phyloP scores from a whole-genome alignment of 2,888 invertebrate species.

The Galerucella nymphaeae region DNA sequence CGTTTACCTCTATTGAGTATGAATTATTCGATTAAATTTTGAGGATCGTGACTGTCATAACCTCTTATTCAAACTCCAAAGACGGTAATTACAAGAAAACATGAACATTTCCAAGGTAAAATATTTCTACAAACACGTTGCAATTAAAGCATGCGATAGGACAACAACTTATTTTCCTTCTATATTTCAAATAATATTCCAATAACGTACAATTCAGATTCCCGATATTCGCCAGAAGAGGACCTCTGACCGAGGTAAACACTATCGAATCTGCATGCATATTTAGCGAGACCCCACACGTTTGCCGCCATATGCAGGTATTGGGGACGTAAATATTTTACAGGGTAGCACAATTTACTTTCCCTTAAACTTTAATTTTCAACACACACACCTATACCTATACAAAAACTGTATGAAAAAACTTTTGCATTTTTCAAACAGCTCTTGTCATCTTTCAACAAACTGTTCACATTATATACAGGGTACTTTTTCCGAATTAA shows the following conservation, averaged over 20 bases:
- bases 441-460: no score
- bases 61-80: slow-evolving; percentile 3
- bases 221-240: slow-evolving; percentile 6
- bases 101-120: slow-evolving; percentile 15
- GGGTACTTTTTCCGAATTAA: background rate
- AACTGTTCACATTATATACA: no score
- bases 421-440: background rate
- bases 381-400: background rate
- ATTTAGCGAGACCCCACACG: slow-evolving; percentile 22
- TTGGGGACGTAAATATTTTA: slow-evolving; percentile 8
- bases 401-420: background rate
- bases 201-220: slow-evolving; percentile 11
- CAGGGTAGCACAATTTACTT: slow-evolving; percentile 1
- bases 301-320: slow-evolving; percentile 27
- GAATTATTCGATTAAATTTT: slow-evolving; percentile 22
- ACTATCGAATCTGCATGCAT: slow-evolving; percentile 28
- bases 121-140: no score
- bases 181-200: slow-evolving; percentile 6
- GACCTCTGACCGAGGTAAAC: slow-evolving; percentile 22
- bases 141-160: no score
- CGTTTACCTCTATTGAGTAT: slow-evolving; percentile 12
- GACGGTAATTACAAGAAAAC: slow-evolving; percentile 20
- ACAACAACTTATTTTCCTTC: background rate
- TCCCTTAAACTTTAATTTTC: background rate
- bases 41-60: slow-evolving; percentile 11